phyloP scores from a whole-genome alignment of 2,888 invertebrate genomes.

The Epinotia bilunana region DNA sequence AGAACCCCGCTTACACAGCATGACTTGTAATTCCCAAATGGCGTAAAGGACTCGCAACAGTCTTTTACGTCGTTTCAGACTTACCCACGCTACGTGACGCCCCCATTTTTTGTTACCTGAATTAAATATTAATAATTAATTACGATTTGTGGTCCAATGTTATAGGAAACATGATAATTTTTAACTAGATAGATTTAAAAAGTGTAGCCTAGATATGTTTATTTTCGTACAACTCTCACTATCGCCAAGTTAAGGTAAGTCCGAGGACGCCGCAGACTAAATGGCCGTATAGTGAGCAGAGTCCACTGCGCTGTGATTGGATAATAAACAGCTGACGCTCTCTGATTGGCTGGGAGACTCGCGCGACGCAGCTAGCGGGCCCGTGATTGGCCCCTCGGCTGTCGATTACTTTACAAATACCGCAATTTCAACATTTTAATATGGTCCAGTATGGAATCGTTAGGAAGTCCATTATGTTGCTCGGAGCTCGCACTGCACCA shows the following conservation, averaged over 20 bases:
- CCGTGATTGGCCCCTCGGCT: neutral
- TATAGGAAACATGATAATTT: constrained; percentile 80
- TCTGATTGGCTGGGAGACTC: constrained; percentile 18
- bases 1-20: constrained; percentile 47
- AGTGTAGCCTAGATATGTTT: constrained; percentile 70
- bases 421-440: constrained; percentile 15
- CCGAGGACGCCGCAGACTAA: neutral
- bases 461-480: constrained; percentile 29
- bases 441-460: constrained; percentile 23
- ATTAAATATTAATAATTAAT: constrained; percentile 82
- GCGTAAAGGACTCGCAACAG: constrained; percentile 40
- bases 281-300: constrained; percentile 19
- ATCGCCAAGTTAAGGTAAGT: neutral
- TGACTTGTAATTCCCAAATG: constrained; percentile 46
- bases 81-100: constrained; percentile 61
- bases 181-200: constrained; percentile 79
- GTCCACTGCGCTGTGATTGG: constrained; percentile 25
- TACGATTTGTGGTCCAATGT: constrained; percentile 84
- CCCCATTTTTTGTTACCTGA: constrained; percentile 84
- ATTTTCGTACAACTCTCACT: constrained; percentile 44
- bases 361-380: constrained; percentile 1
- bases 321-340: constrained; percentile 7
- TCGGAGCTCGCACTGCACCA: constrained; percentile 40
- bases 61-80: constrained; percentile 51
- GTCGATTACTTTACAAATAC: constrained; percentile 20